Percentiles rank a stretch among this genome's conserved stretches.
Conservation (phyloP, 2,113 vertebrate species). For the Ornithorhynchus anatinus region DNA sequence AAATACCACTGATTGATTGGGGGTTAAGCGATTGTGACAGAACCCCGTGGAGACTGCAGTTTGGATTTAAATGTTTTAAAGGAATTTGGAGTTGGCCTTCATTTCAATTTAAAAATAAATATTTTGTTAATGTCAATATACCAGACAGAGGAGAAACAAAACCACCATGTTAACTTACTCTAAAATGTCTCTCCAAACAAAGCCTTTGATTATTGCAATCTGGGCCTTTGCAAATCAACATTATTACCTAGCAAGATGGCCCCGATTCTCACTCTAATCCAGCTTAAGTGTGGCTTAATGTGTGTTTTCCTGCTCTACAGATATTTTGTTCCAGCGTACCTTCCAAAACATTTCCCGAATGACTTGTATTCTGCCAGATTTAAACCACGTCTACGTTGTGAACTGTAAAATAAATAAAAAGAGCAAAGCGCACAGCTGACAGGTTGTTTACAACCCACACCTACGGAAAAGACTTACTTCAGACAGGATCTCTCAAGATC, state of each 20-base stretch:
- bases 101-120: too few species aligned
- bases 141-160: too few species aligned
- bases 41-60: too few species aligned
- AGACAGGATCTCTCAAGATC: not conserved
- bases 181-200: too few species aligned
- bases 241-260: not conserved
- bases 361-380: slow-evolving; percentile 21
- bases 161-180: too few species aligned
- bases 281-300: slow-evolving; percentile 30
- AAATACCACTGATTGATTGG: too few species aligned
- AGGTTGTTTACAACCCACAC: slow-evolving; percentile 40
- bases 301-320: not conserved
- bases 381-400: slow-evolving; percentile 25
- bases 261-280: not conserved
- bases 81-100: not conserved
- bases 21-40: too few species aligned
- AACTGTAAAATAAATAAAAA: slow-evolving; percentile 41
- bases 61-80: slow-evolving; percentile 4
- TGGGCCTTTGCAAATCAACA: slow-evolving; percentile 4
- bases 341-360: not conserved
- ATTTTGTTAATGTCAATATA: slow-evolving; percentile 21
- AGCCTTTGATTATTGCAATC: not conserved
- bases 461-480: not conserved
- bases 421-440: slow-evolving; percentile 24
- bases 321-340: not conserved